These are phyloP conservation scores for Myiozetetes cayanensis DNA, from an alignment of 2,113 vertebrate genomes.

Conservation along the genomic window DNA sequence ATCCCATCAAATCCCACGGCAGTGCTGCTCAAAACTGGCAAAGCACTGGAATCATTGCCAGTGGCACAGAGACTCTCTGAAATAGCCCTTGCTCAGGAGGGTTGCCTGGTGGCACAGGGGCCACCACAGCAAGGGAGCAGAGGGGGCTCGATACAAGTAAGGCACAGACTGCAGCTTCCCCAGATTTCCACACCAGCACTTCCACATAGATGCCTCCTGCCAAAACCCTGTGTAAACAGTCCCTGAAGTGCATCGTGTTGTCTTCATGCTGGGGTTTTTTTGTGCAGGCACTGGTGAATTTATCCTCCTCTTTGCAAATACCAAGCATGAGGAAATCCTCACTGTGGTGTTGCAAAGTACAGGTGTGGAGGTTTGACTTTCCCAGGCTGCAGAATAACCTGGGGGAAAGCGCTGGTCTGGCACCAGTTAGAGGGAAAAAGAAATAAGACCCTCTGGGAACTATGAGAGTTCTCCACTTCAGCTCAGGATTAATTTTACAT, in stretches of 20 bases:
- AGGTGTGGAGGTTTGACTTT: not conserved
- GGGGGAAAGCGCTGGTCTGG: not conserved
- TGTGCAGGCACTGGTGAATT: not conserved
- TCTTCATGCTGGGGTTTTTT: rapidly evolving
- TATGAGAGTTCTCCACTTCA: not conserved
- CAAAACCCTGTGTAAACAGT: not conserved
- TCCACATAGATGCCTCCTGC: not conserved
- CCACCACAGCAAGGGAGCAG: not conserved
- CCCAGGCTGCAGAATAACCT: not conserved
- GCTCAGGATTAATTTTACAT: not conserved
- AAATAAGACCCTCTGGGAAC: not conserved
- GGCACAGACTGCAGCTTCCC: not conserved
- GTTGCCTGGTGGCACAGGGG: not conserved
- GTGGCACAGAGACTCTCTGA: not conserved
- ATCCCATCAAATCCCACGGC: not conserved
- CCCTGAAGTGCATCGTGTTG: rapidly evolving
- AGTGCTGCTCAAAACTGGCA: not conserved
- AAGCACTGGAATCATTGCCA: not conserved
- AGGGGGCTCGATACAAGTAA: not conserved
- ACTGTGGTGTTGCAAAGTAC: not conserved
- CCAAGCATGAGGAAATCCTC: not conserved
- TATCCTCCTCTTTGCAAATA: not conserved
- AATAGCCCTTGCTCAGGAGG: not conserved
- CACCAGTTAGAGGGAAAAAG: not conserved
- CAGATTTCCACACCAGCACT: not conserved